Base-by-base conservation (phyloP, 2,113 vertebrate genomes). In the Engystomops pustulosus region DNA sequence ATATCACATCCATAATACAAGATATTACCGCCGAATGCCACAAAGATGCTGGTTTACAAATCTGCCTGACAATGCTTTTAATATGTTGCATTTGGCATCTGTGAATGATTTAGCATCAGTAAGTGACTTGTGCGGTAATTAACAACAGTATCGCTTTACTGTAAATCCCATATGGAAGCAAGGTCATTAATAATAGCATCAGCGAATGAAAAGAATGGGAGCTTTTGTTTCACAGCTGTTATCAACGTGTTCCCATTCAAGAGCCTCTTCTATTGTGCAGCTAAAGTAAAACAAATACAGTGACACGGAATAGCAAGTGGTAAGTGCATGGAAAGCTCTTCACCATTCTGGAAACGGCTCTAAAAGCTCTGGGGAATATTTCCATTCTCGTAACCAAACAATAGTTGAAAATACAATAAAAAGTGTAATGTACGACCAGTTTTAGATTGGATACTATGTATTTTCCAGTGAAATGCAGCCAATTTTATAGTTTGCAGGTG, bases 211-310 rank as follows among this genome's bases (percentile, higher is more conserved):
- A 71, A 38, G 65, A 71, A 71, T 55, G 71, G 17, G n/a, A 38
- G 49, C 80, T 72, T 55, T 82, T 82, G 80, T 82, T 72, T 82
- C 80, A 72, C 80, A 82, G 80, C 68, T 82, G 80, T 82, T 82
- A 82, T 82, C 68, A 58, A 55, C 38, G 20, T 53, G 68, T 82
- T 72, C 51, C 49, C 49, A 82, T 82, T 72, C 34, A 82, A 72
- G 36, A 82, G 65, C 34, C 15, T 71, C 47, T 55, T 71, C 47
- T 82, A 60, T 53, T 72, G 27, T 70, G 34, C 36, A 55, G 47
- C 68, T 55, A 72, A 70, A 82, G 55, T 38, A 55, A 71, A 72
- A 6, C 30, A 41, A 72, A 44, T 71, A 58, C 36, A 77, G 58
- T 36, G 38, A 76, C 27, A 25, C 69, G 67, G 49, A 71, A 69